Conservation (phyloP, 2,888 invertebrate genomes). For the Phortica okadai region DNA sequence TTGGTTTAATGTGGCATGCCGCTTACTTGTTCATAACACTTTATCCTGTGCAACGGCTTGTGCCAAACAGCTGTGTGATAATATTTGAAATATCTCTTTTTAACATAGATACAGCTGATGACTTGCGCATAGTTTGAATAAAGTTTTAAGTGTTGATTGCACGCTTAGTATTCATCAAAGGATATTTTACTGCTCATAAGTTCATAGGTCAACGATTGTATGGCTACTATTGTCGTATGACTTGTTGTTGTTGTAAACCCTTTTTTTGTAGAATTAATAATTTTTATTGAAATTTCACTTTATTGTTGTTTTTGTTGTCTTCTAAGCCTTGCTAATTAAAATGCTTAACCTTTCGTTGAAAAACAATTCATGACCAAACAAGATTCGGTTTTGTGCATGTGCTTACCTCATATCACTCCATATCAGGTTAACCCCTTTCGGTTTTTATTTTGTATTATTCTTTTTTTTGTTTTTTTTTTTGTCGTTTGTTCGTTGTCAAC, state of each 20-base stretch:
- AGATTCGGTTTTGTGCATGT: conserved; percentile 21
- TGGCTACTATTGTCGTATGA: background rate
- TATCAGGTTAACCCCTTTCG: conserved; percentile 12
- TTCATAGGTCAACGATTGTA: background rate
- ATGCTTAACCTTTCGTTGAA: conserved; percentile 63
- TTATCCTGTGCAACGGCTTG: background rate
- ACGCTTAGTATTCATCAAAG: background rate
- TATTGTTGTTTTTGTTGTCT: background rate
- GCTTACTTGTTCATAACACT: conserved; percentile 10
- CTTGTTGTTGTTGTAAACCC: background rate
- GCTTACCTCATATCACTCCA: background rate
- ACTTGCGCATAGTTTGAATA: background rate
- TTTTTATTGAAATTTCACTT: background rate
- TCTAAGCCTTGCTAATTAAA: conserved; percentile 57
- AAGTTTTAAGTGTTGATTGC: conserved; percentile 5
- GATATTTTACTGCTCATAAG: background rate
- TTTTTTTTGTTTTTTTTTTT: background rate
- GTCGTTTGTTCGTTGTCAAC: background rate
- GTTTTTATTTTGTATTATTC: background rate
- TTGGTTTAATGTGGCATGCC: conserved; percentile 48
- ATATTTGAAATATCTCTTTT: background rate
- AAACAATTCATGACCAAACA: conserved; percentile 16
- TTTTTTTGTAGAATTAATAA: background rate
- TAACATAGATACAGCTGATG: background rate
- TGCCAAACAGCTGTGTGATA: conserved; percentile 5